Percentiles rank a stretch among this genome's conserved stretches.
Conservation (phyloP, 2,888 invertebrate genomes). For the Dichetophora obliterata region DNA sequence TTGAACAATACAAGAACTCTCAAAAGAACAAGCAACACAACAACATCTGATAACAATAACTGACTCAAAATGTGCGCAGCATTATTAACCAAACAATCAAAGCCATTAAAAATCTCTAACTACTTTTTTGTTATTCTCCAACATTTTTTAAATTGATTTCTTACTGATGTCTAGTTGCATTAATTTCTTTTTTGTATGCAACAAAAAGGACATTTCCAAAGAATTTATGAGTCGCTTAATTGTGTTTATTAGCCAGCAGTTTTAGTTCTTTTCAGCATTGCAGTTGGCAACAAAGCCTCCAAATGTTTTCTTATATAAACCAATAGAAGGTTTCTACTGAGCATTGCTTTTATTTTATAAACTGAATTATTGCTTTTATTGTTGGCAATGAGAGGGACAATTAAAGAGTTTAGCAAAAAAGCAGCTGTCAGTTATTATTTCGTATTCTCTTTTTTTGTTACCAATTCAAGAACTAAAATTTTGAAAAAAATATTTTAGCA, state of each 20-base stretch:
- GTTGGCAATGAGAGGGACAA: background rate
- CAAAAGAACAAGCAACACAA: background rate
- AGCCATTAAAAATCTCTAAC: background rate
- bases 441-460: background rate
- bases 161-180: constrained; percentile 52
- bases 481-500: too few species aligned
- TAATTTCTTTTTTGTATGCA: background rate
- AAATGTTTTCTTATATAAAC: background rate
- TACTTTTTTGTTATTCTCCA: constrained; percentile 26
- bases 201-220: background rate
- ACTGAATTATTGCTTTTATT: constrained; percentile 10
- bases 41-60: background rate
- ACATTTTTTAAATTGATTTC: constrained; percentile 51
- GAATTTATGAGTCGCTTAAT: constrained; percentile 19
- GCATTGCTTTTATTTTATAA: background rate
- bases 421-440: background rate
- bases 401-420: background rate
- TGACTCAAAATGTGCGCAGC: background rate
- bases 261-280: background rate
- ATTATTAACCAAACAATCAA: background rate
- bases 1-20: constrained; percentile 1
- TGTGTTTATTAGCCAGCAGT: constrained; percentile 15
- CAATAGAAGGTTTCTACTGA: too few species aligned
- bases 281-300: too few species aligned
- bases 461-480: too few species aligned